Conservation (phyloP, 2,113 vertebrate species). For the Emydocephalus ijimae region DNA sequence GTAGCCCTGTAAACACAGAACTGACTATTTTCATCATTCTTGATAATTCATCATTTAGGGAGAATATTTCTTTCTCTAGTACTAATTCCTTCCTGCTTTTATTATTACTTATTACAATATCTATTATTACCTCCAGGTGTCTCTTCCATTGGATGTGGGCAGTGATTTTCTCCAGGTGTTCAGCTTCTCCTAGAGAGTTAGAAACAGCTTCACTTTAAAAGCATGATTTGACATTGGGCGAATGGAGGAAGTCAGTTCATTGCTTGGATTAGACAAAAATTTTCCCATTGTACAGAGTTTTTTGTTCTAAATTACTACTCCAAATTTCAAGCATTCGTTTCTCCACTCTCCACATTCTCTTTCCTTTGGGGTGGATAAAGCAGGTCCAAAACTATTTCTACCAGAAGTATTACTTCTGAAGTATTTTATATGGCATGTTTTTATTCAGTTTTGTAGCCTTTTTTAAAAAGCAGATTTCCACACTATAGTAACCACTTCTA, state of each 20-base stretch:
- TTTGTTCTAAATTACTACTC: background rate
- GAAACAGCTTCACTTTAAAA: background rate
- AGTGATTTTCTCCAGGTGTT: background rate
- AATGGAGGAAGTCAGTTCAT: background rate
- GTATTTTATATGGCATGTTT: background rate
- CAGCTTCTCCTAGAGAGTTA: background rate
- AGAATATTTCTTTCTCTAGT: background rate
- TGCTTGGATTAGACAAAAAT: background rate
- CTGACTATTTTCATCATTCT: background rate
- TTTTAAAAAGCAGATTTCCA: background rate
- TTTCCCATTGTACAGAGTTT: background rate
- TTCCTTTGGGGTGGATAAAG: background rate
- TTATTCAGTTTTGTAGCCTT: background rate
- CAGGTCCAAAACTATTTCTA: background rate
- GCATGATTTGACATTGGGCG: background rate
- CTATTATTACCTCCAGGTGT: slow-evolving; percentile 33
- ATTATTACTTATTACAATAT: background rate
- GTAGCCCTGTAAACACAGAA: too few species aligned
- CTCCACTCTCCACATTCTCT: background rate
- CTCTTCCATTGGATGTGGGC: slow-evolving; percentile 21
- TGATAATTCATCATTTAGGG: background rate
- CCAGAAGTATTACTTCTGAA: background rate
- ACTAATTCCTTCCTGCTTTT: too few species aligned
- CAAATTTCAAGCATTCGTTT: background rate
- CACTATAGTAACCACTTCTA: background rate